Percentiles rank a stretch among this genome's conserved stretches.
phyloP scores from a whole-genome alignment of 2,113 vertebrate species.

The Macheiramphus alcinus region DNA sequence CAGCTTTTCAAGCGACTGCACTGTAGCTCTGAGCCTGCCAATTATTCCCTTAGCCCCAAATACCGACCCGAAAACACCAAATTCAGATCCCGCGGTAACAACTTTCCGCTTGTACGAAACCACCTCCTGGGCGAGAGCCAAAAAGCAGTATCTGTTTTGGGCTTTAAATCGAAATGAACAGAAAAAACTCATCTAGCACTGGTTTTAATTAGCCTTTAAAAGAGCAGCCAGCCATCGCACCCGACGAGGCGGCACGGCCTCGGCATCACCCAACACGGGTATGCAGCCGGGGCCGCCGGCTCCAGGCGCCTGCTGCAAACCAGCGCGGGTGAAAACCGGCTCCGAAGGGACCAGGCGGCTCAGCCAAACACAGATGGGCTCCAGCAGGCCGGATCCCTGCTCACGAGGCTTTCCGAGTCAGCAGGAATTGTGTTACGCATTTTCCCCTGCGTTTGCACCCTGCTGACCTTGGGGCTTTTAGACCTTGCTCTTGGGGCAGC shows the following conservation, averaged over 20 bases:
- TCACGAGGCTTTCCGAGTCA: not conserved
- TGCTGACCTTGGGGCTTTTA: not conserved
- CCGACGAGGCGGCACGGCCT: not conserved
- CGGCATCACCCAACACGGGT: fast-evolving
- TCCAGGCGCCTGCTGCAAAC: not conserved
- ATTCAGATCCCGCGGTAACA: fast-evolving
- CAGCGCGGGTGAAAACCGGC: not conserved
- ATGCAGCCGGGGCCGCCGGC: fast-evolving
- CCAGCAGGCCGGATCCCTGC: not conserved
- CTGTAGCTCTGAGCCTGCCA: not conserved
- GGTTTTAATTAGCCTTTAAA: not conserved
- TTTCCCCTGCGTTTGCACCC: not conserved
- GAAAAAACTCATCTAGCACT: not conserved
- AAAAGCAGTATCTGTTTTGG: not conserved
- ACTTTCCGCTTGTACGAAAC: not conserved
- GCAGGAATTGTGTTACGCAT: not conserved
- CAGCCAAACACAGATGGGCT: not conserved
- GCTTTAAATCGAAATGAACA: not conserved
- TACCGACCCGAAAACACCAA: fast-evolving
- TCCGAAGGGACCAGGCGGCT: not conserved
- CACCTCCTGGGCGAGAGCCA: not conserved
- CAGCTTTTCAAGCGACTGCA: not conserved
- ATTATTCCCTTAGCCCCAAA: not conserved
- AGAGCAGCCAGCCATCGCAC: not conserved
- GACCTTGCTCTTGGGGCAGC: not conserved